Percentiles rank a stretch among this genome's conserved stretches.
Evolutionary conservation across 2,797 vertebrate species (phyloP).

Genomic region (Fundulus diaphanus): DNA sequence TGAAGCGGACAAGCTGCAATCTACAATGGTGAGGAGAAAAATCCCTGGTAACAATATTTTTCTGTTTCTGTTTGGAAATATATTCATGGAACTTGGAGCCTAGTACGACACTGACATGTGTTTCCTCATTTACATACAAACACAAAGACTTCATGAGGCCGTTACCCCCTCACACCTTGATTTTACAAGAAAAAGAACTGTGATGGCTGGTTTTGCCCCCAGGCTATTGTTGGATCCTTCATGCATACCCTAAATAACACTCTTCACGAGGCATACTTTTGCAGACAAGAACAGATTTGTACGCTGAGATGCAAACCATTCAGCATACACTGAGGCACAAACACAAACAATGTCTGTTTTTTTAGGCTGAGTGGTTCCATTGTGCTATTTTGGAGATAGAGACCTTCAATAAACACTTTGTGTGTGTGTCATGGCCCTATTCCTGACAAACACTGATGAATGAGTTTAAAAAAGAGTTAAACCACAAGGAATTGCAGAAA

Average conservation of each 20-base stretch:
- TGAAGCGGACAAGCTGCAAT: background rate
- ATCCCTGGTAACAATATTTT: constrained; percentile 23
- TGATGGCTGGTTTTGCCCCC: constrained; percentile 32
- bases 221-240: constrained; percentile 39
- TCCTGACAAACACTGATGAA: constrained; percentile 48
- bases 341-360: constrained; percentile 22
- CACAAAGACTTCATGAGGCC: constrained; percentile 16
- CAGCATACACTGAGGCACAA: constrained; percentile 4
- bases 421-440: constrained; percentile 28
- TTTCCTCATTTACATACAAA: constrained; percentile 39
- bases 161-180: constrained; percentile 31
- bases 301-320: constrained; percentile 19
- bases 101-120: background rate
- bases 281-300: constrained; percentile 39
- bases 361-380: constrained; percentile 49
- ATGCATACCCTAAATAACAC: constrained; percentile 42
- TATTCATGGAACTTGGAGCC: constrained; percentile 6
- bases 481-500: constrained; percentile 33
- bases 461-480: constrained; percentile 19
- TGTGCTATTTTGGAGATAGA: constrained; percentile 35
- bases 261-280: constrained; percentile 34
- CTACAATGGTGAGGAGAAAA: background rate
- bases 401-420: constrained; percentile 49
- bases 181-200: constrained; percentile 29
- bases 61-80: constrained; percentile 9